These are phyloP conservation scores for Hypotaenidia okinawae DNA, from an alignment of 2,797 vertebrate genomes.

Conservation along the genomic window DNA sequence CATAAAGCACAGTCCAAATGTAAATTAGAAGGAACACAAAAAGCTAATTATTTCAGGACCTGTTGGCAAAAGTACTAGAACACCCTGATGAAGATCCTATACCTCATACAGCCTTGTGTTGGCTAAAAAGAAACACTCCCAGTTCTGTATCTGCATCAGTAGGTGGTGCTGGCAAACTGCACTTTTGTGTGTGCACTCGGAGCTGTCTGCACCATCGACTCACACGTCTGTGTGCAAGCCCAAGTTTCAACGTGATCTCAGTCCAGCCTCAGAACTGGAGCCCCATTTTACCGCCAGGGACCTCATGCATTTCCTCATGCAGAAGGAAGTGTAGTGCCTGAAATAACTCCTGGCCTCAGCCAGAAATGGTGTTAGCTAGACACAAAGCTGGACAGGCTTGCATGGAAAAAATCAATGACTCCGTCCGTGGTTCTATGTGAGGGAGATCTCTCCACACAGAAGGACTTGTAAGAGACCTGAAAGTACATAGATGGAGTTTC, in stretches of 20 bases:
- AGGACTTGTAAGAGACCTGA: background rate
- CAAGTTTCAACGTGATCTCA: fast-evolving
- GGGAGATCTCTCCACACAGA: background rate
- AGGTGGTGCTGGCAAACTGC: conserved; percentile 56
- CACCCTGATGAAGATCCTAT: too few species aligned
- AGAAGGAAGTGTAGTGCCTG: fast-evolving
- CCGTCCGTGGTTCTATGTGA: background rate
- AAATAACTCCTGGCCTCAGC: background rate
- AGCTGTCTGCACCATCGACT: background rate
- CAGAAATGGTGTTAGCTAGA: fast-evolving
- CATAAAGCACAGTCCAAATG: background rate
- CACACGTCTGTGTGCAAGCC: background rate
- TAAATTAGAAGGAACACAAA: background rate
- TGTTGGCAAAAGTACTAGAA: background rate
- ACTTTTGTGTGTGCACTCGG: background rate
- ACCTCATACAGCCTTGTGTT: fast-evolving
- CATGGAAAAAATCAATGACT: background rate
- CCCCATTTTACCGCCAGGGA: background rate
- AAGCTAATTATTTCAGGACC: background rate
- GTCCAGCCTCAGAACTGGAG: background rate
- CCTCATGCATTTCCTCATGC: background rate
- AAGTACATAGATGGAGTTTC: background rate
- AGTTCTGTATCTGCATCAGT: conserved; percentile 6
- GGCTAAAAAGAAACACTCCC: background rate
- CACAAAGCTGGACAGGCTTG: background rate